Base-by-base conservation (phyloP, 2,888 invertebrate genomes). In the Uloborus plumipes region DNA sequence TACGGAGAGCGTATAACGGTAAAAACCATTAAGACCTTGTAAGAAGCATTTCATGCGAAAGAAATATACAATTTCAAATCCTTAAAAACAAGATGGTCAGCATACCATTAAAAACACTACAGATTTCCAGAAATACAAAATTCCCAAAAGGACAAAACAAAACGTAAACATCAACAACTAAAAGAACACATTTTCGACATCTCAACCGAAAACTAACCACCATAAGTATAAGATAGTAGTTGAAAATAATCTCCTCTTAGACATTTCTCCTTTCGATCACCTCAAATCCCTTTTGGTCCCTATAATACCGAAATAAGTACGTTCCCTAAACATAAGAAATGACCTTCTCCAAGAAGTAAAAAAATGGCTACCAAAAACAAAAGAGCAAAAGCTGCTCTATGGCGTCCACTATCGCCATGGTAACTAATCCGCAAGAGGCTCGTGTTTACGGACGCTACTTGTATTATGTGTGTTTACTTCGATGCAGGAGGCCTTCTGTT, bases 381-480 rank as follows among this genome's bases (percentile, higher is more conserved):
- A 20, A 15, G 61, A 65, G 39, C 22, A 65, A 20, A 9, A 20
- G 55, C 20, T 20, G 15, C 1, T 59, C 59, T 22, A 59, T 58
- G 71, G 76, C 76, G 76, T 69, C 76, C 51, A 47, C 20, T 15
- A 72, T 82, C 61, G 53, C 53, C 76, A 72, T 72, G 75, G 82
- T 26, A 16, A 82, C 82, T 72, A 76, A 82, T 82, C 82, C 76
- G 47, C 53, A 55, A 20, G 77, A 72, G 67, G 62, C 72, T 51
- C 47, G 59, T 82, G 76, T 82, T 82, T 82, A 82, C 76, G 20
- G 59, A 65, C 76, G 71, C 82, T 62, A 58, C 74, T 81, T 69
- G 64, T 49, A 74, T 70, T 81, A 70, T 64, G 39, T 39, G 70
- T 78, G 77, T 78, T 78, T 78, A 78, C 77, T 70, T 71, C 70